Base-by-base conservation (phyloP, 2,797 vertebrate species). In the Podarcis lilfordi region DNA sequence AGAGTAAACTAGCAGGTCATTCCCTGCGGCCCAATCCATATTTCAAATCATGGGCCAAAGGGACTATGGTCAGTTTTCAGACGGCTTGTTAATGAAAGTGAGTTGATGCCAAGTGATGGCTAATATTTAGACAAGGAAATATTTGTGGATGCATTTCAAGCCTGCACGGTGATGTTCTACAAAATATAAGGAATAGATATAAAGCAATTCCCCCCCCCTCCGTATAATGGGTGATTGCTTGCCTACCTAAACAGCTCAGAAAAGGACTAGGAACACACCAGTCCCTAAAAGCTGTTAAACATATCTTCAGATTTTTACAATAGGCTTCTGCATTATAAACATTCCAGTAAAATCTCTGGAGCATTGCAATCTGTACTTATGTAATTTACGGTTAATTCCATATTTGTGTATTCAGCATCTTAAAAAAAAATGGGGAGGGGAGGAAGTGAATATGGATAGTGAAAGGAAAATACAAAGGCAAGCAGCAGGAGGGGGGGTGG, bases 361-460 rank as follows among this genome's bases (percentile, higher is more conserved):
- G 93, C 92, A 91, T 90, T 77, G 75, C 84, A 92, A 93, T 88
- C 75, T 45, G 86, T 91, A 89, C 94, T 96, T 90, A 96, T 35
- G 94, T 92, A 92, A 95, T 96, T 96, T 95, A 92, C 87, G 87
- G 50, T 95, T 95, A 95, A 95, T 93, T 96, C 95, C 88, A 64
- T 93, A 91, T 96, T 95, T 96, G 92, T 95, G 87, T 94, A 95
- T 96, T 95, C 94, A 88, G 94, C 91, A 95, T 94, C 95, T 96
- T 71, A 23, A 75, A 78, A 95, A 95, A 95, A 91, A 90, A 93
- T 91, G 86, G 88, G 93, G 90, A 92, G n/a, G 29, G 71, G n/a
- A 15, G n/a, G 15, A 32, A 94, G 90, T 93, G 93, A 95, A 90
- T 2, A 89, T 93, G 92, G 91, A 88, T 23, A 79, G 88, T 87